Evolutionary conservation across 2,888 invertebrate genomes (phyloP).

Genomic region (Byasa hedistus): DNA sequence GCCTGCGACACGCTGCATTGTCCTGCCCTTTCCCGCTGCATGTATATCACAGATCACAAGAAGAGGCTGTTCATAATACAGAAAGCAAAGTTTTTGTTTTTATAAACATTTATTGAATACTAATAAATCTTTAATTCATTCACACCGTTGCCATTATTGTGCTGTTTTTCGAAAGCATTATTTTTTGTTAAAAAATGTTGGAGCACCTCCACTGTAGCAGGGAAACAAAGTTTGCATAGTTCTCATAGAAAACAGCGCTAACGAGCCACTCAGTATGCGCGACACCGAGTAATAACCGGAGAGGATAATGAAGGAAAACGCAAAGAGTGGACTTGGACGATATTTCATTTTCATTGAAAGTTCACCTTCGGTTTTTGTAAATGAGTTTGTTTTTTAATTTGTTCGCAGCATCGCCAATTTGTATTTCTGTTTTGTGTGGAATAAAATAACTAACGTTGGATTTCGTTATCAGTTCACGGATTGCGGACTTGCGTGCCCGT

Average conservation of each 20-base stretch:
- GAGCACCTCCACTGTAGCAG: not conserved
- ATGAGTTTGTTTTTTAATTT: not conserved
- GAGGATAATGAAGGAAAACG: constrained; percentile 14
- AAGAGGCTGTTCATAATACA: no score
- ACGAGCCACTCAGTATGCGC: constrained; percentile 25
- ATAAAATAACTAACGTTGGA: no score
- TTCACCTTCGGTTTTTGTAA: not conserved
- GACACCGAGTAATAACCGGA: constrained; percentile 12
- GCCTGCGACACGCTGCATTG: no score
- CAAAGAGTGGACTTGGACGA: constrained; percentile 1
- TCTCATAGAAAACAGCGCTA: constrained; percentile 18
- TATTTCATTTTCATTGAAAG: constrained; percentile 2
- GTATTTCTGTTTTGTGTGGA: no score
- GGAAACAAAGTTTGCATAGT: constrained; percentile 13
- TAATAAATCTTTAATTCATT: not conserved
- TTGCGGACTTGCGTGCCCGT: no score
- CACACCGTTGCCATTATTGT: not conserved
- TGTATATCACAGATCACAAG: no score
- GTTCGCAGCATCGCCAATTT: not conserved
- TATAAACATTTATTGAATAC: no score
- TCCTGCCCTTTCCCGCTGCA: no score
- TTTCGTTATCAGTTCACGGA: no score
- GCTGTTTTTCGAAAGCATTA: not conserved
- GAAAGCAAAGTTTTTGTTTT: no score
- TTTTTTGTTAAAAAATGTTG: not conserved